These are phyloP conservation scores for Argopecten irradians DNA, from an alignment of 1,140 invertebrate genomes.

Conservation along the genomic window DNA sequence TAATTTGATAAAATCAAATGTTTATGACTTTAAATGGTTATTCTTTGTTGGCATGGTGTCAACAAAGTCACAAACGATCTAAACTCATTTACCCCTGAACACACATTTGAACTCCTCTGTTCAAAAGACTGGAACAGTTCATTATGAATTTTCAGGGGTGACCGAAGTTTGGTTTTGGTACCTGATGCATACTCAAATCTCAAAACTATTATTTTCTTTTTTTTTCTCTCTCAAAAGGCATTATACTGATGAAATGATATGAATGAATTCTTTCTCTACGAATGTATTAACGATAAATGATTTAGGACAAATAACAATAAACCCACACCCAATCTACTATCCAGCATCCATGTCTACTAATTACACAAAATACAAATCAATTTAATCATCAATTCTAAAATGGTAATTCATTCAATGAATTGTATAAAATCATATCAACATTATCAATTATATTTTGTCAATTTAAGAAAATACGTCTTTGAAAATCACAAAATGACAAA, in stretches of 20 bases:
- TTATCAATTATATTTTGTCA: background rate
- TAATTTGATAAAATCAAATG: too few relatives aligned
- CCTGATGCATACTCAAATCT: too few relatives aligned
- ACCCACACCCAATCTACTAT: constrained; percentile 20
- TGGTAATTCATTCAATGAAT: background rate
- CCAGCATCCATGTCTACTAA: background rate
- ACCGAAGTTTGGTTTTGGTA: too few relatives aligned
- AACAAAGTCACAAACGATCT: too few relatives aligned
- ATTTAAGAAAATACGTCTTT: too few relatives aligned
- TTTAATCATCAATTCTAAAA: background rate
- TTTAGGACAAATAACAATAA: background rate
- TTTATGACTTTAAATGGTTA: too few relatives aligned
- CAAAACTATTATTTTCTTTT: background rate
- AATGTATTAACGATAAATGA: background rate
- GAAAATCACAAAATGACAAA: too few relatives aligned
- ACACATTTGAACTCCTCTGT: too few relatives aligned
- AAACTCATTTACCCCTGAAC: too few relatives aligned
- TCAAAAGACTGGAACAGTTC: too few relatives aligned
- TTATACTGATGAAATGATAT: background rate
- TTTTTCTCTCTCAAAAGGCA: background rate
- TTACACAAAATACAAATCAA: background rate
- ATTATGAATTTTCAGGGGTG: too few relatives aligned
- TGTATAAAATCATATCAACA: background rate
- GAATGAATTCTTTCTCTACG: background rate
- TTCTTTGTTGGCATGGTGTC: too few relatives aligned